These are phyloP conservation scores for Tiliqua scincoides DNA, from an alignment of 2,113 vertebrate species.

Conservation along the genomic window DNA sequence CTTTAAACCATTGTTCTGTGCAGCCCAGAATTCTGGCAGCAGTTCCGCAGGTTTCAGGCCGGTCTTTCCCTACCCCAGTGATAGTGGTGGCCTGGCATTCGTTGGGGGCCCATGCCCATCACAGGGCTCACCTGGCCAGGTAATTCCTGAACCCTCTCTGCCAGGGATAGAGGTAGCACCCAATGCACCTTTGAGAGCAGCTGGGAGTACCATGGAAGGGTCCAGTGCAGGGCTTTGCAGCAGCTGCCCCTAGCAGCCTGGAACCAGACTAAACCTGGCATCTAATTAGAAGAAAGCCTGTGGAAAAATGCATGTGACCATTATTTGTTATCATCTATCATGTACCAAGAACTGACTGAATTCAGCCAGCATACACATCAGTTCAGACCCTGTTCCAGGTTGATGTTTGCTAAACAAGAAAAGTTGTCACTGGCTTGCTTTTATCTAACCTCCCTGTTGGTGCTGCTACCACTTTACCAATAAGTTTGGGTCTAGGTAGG, in stretches of 20 bases:
- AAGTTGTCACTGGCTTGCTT: background rate
- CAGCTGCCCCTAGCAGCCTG: background rate
- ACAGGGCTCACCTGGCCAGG: no score
- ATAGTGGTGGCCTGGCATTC: no score
- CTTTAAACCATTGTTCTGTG: no score
- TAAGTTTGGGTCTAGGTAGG: background rate
- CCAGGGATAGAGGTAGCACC: no score
- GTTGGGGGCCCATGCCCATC: no score
- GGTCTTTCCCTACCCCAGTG: no score
- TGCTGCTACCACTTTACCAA: background rate
- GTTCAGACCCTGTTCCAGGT: background rate
- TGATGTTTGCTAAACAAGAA: background rate
- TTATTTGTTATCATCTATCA: background rate
- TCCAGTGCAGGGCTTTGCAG: background rate
- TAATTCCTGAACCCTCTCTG: no score
- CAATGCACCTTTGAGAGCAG: no score
- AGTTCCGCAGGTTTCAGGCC: no score
- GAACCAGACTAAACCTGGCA: background rate
- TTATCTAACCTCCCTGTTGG: background rate
- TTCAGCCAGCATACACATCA: background rate
- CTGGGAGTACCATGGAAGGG: no score
- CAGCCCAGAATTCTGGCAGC: no score
- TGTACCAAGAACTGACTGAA: background rate
- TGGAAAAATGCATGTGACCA: background rate
- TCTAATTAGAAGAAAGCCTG: background rate